Evolutionary conservation across 1,140 invertebrate species (phyloP).

Genomic region (Drosophila rufa): DNA sequence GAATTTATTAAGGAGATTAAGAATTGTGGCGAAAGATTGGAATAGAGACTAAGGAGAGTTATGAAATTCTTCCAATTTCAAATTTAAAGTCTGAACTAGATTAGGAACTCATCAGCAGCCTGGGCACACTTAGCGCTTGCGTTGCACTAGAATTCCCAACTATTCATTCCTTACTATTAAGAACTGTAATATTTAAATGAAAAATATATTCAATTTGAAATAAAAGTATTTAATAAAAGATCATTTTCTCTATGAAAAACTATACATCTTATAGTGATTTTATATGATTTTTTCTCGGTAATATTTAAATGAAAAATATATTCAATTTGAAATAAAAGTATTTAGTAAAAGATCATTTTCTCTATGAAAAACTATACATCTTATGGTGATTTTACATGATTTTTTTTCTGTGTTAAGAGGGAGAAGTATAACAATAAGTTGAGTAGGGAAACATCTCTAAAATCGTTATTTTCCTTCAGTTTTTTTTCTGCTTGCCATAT

Average conservation of each 20-base stretch:
- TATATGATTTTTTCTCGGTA: too few relatives aligned
- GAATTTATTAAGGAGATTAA: too few relatives aligned
- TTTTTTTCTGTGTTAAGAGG: not conserved
- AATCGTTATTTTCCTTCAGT: conserved; percentile 25
- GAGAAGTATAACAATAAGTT: not conserved
- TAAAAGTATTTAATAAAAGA: too few relatives aligned
- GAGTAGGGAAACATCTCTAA: not conserved
- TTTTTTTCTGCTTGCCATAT: conserved; percentile 1
- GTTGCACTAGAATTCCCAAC: not conserved
- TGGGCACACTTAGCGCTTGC: not conserved
- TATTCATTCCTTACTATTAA: too few relatives aligned
- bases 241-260: too few relatives aligned
- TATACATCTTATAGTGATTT: too few relatives aligned
- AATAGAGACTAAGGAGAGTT: not conserved
- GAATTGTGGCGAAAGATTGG: too few relatives aligned
- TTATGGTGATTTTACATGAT: not conserved
- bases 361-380: not conserved
- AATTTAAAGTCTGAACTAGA: too few relatives aligned
- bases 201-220: too few relatives aligned
- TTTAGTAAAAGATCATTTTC: not conserved
- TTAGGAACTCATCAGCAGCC: not conserved
- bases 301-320: too few relatives aligned
- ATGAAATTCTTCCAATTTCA: too few relatives aligned
- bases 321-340: not conserved
- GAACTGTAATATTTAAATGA: too few relatives aligned